These are phyloP conservation scores for Pelobates cultripes DNA, from an alignment of 2,797 vertebrate species.

Conservation along the genomic window DNA sequence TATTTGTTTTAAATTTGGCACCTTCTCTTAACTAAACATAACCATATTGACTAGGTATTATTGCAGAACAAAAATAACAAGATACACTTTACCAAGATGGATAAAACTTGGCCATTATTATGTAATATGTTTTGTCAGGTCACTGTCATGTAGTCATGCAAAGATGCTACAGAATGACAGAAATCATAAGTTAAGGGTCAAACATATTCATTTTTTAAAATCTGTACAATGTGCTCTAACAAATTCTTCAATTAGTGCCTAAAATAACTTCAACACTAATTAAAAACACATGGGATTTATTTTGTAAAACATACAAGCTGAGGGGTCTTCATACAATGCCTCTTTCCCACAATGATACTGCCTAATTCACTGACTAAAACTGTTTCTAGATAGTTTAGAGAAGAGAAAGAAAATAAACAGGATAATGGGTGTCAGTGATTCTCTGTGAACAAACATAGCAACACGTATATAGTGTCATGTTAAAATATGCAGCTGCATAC, in stretches of 20 bases:
- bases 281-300: conserved; percentile 19
- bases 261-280: conserved; percentile 33
- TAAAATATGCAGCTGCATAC: neutral
- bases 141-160: conserved; percentile 1
- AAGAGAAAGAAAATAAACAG: neutral
- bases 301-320: conserved; percentile 2
- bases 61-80: neutral
- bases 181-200: conserved; percentile 8
- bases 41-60: too few relatives aligned
- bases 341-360: conserved; percentile 13
- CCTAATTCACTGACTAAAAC: neutral
- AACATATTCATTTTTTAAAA: neutral
- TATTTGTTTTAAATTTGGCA: too few relatives aligned
- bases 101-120: too few relatives aligned
- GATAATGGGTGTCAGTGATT: neutral
- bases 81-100: too few relatives aligned
- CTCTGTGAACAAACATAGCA: neutral
- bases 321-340: neutral
- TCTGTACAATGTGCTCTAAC: neutral
- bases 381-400: neutral
- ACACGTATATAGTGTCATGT: neutral
- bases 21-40: too few relatives aligned
- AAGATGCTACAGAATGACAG: conserved; percentile 4
- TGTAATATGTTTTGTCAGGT: too few relatives aligned
- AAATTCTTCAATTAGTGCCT: conserved; percentile 15